Evolutionary conservation across 2,888 invertebrate genomes (phyloP), one percentile per base, ranked within the genome.

Genomic region (Drosophila meridiana): DNA sequence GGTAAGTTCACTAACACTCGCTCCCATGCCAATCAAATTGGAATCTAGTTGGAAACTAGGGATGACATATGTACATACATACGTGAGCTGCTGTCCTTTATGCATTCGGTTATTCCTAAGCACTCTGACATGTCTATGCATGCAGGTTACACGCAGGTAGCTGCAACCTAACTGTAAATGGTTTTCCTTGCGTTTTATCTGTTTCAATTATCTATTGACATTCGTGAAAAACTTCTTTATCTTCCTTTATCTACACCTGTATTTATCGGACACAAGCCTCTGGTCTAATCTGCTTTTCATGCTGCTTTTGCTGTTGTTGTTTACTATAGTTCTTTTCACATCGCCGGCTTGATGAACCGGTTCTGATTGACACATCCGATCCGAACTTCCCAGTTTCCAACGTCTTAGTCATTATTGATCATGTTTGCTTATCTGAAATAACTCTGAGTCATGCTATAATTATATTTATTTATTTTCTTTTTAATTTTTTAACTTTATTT

Each of bases 321-420:
- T 28, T 28, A 14, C 32, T 50, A 32, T 32, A 50, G 30, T 48
- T 45, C 62, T 60, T 60, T 47, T 43, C 57, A 45, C 8, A 14
- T 20, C 65, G 55, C 70, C 77, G 77, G 66, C 74, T 74, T 70
- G 50, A 47, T 42, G n/a, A 78, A 78, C 78, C 78, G 74, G 77
- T 78, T 74, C 50, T 38, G 32, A 20, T 34, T 32, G 14, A n/a
- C 32, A 47, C 43, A 20, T 53, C 20, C 48, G 40, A 66, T 32
- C 32, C 20, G 40, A 57, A 52, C 56, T 69, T 58, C 45, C 34
- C 42, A 53, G 53, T 50, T 26, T 34, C 52, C 43, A 58, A 6
- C 45, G 38, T 40, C 64, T 78, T 78, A 78, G 74, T 78, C 74
- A 78, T 65, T 70, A 68, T 62, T 58, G 50, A 77, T 69, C 57